phyloP scores from a whole-genome alignment of 1,140 invertebrate genomes.

The Cataglyphis hispanica region DNA sequence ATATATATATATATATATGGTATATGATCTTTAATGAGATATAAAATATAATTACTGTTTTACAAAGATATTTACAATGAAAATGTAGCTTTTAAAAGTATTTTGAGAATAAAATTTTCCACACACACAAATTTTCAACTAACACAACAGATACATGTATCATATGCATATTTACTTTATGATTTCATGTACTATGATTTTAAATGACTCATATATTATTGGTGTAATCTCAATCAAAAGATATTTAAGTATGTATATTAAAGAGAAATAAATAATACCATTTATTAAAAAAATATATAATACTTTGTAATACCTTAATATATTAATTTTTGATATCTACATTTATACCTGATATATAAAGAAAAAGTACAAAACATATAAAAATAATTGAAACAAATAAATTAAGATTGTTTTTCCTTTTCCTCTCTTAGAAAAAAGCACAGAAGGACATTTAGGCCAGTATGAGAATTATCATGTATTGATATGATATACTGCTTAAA shows the following conservation, averaged over 20 bases:
- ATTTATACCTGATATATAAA: background rate
- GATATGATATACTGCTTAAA: too few relatives aligned
- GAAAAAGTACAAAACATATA: background rate
- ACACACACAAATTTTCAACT: background rate
- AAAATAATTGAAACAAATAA: background rate
- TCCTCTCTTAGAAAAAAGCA: too few relatives aligned
- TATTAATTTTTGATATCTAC: background rate
- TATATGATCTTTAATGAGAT: background rate
- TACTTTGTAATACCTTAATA: slow-evolving; percentile 9
- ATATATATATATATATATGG: background rate
- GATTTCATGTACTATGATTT: background rate
- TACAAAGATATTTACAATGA: slow-evolving; percentile 4
- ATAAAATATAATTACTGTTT: background rate
- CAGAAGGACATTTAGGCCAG: too few relatives aligned
- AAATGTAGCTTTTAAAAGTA: background rate
- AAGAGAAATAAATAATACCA: background rate
- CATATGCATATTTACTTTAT: background rate
- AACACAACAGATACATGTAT: background rate
- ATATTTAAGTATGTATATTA: background rate
- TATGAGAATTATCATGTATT: too few relatives aligned
- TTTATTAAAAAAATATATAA: background rate
- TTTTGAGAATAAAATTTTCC: slow-evolving; percentile 8
- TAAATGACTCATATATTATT: background rate
- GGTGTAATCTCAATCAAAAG: background rate
- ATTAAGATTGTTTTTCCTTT: too few relatives aligned